Evolutionary conservation across 2,113 vertebrate genomes (phyloP).

Genomic region (Rhea americana): DNA sequence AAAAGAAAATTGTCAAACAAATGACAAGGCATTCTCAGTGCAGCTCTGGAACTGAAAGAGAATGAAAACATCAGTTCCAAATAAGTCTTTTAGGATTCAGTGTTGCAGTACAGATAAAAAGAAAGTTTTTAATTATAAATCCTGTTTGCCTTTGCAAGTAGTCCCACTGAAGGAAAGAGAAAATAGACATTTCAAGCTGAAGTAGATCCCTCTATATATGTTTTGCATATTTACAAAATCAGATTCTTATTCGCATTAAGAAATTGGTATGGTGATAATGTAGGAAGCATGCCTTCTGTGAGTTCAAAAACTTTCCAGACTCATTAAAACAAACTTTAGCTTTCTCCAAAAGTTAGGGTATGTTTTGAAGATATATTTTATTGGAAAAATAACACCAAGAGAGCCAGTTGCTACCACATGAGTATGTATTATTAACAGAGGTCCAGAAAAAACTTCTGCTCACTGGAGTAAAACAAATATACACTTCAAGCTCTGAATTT

Average conservation of each 20-base stretch:
- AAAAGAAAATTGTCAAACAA: background rate
- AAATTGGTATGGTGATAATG: background rate
- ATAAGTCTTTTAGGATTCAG: constrained; percentile 15
- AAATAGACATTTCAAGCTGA: background rate
- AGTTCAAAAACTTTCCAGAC: background rate
- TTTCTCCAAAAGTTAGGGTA: background rate
- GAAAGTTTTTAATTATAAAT: constrained; percentile 46
- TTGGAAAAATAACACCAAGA: constrained; percentile 25
- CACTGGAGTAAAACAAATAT: constrained; percentile 47
- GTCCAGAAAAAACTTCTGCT: constrained; percentile 13
- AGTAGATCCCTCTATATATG: background rate
- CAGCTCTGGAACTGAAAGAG: constrained; percentile 14
- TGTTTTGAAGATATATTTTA: background rate
- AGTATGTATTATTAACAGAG: constrained; percentile 59
- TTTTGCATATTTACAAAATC: background rate
- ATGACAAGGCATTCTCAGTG: background rate
- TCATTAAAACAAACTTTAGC: background rate
- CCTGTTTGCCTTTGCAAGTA: background rate
- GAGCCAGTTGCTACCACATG: constrained; percentile 31
- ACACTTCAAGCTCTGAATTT: constrained; percentile 43
- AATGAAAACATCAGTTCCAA: constrained; percentile 1
- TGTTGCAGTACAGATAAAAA: background rate
- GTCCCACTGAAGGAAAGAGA: background rate
- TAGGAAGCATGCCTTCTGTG: background rate
- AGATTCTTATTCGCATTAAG: background rate